phyloP scores from a whole-genome alignment of 2,113 vertebrate genomes.

The Zosterops lateralis region DNA sequence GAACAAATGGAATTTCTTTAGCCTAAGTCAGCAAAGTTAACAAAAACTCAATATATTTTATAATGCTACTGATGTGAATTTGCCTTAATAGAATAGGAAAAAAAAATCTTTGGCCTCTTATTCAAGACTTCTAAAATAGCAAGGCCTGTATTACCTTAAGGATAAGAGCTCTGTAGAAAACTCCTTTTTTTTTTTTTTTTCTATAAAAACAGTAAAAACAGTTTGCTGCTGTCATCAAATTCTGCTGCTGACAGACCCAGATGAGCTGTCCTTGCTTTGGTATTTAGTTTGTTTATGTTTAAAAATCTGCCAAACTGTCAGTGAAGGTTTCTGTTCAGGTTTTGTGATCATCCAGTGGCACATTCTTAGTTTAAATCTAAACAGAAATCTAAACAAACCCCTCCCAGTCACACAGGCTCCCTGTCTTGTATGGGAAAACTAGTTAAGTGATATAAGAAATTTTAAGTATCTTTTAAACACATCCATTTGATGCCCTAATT shows the following conservation, averaged over 20 bases:
- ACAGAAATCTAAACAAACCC: neutral
- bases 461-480: neutral
- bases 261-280: neutral
- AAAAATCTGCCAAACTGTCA: neutral
- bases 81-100: neutral
- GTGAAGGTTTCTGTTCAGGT: neutral
- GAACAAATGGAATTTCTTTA: neutral
- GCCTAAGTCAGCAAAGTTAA: neutral
- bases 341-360: neutral
- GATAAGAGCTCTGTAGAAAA: neutral
- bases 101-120: neutral
- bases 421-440: rapidly evolving
- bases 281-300: neutral
- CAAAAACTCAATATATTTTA: neutral
- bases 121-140: constrained; percentile 25
- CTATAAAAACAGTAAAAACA: neutral
- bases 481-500: rapidly evolving
- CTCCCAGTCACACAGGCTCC: neutral
- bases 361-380: neutral
- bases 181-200: neutral
- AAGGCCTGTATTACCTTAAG: constrained; percentile 10
- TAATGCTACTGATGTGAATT: neutral
- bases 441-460: neutral
- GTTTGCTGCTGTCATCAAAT: neutral
- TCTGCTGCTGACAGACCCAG: neutral